Evolutionary conservation across 2,888 invertebrate species (phyloP), one percentile per base, ranked within the genome.

Genomic region (Hoplodrina blanda): DNA sequence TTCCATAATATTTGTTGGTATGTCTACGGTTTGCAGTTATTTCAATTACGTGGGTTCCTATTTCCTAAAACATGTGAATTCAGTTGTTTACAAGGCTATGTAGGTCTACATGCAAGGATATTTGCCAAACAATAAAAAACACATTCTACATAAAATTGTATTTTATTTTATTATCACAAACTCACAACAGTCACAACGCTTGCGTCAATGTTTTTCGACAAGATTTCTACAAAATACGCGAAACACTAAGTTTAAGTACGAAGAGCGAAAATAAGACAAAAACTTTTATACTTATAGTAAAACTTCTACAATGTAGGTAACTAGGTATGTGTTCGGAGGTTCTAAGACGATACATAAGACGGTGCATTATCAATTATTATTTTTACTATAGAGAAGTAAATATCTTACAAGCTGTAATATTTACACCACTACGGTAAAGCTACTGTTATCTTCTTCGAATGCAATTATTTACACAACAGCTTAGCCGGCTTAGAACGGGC

Each of bases 81-180:
- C 37, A 37, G 8, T 37, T 37, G 37, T 37, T 37, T 37, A 6
- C 4, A 1, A 37, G 1, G 8, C 1, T 7, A 0, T 1, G 1
- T 8, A 33, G 33, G 33, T 37, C 8, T 37, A 37, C n/a, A n/a
- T 53, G 3, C 33, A 50, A 11, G 33, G 33, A 61, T 33, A 50
- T n/a, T n/a, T n/a, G n/a, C n/a, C 8, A 44, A 44, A 66, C 25
- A 37, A 41, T 41, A 81, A 62, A 59, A n/a, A 37, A 56, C 10
- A 1, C 0, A n/a, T 44, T 69, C n/a, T 57, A 65, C 54, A 60
- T 64, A 75, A 77, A 69, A 77, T 61, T 82, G 50, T 83, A 73
- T 76, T 73, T 78, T 83, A 73, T 76, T 73, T 78, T 80, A 75
- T 49, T 80, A 82, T 82, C 82, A 84, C 82, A 84, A 84, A 76